Evolutionary conservation across 1,140 invertebrate genomes (phyloP).

Genomic region (Parapsyche elsis): DNA sequence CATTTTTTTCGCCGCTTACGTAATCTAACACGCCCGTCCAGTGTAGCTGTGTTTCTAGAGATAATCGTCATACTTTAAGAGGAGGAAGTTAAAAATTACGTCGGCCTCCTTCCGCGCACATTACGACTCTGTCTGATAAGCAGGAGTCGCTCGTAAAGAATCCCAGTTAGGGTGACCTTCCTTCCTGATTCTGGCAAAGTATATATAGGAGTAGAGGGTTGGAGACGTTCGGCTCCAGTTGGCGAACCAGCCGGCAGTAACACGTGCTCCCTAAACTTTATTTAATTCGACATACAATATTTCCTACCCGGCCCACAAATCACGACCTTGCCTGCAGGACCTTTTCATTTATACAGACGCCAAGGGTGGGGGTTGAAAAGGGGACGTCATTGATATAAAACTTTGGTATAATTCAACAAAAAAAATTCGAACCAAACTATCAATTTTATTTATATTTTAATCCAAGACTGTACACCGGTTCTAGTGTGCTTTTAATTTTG

Average conservation of each 20-base stretch:
- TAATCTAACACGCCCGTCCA: background rate
- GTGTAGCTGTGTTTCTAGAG: background rate
- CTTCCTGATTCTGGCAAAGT: background rate
- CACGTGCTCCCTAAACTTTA: constrained; percentile 49
- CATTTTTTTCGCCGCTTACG: background rate
- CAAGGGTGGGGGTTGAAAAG: background rate
- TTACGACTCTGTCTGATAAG: constrained; percentile 30
- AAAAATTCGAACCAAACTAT: background rate
- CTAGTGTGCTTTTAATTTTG: background rate
- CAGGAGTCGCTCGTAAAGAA: constrained; percentile 36
- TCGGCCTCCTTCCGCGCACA: background rate
- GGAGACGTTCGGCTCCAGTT: constrained; percentile 23
- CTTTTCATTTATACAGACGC: constrained; percentile 34
- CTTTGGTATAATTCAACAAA: background rate
- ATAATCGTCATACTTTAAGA: background rate
- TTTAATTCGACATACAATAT: constrained; percentile 46
- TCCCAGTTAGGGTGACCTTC: constrained; percentile 5
- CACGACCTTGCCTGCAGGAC: constrained; percentile 24
- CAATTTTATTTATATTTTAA: too few relatives aligned
- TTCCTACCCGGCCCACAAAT: constrained; percentile 45
- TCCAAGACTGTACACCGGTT: too few relatives aligned
- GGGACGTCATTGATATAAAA: constrained; percentile 27
- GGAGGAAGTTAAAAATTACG: constrained; percentile 19
- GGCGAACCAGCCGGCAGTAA: constrained; percentile 21
- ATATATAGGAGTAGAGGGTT: background rate